phyloP scores from a whole-genome alignment of 1,140 invertebrate species.

The Hesperophylax magnus region DNA sequence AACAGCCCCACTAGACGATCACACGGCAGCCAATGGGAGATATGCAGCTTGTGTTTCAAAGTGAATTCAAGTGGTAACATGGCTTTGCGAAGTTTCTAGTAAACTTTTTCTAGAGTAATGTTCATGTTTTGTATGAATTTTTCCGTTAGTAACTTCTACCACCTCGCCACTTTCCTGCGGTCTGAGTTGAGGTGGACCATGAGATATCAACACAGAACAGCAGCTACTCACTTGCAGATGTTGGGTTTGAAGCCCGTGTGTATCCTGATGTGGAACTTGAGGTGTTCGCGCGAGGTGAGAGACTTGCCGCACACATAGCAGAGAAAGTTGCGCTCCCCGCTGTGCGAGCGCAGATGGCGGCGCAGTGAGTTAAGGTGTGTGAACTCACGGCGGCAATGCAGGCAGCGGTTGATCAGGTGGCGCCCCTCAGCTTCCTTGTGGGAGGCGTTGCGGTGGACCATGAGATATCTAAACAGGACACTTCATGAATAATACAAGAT shows the following conservation, averaged over 20 bases:
- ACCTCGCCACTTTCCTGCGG: too few relatives aligned
- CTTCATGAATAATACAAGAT: too few relatives aligned
- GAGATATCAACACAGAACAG: too few relatives aligned
- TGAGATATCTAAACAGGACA: constrained; percentile 59
- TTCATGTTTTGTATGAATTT: too few relatives aligned
- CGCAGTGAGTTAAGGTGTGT: constrained; percentile 71
- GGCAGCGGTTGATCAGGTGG: constrained; percentile 65
- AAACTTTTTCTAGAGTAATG: too few relatives aligned
- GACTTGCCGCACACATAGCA: constrained; percentile 86
- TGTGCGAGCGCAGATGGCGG: constrained; percentile 75
- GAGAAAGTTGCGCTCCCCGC: constrained; percentile 74
- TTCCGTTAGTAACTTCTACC: too few relatives aligned
- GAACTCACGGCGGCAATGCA: constrained; percentile 67
- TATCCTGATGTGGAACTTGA: constrained; percentile 80
- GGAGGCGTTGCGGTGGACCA: constrained; percentile 62
- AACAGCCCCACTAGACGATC: too few relatives aligned
- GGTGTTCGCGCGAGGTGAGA: constrained; percentile 78
- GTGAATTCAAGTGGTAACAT: too few relatives aligned
- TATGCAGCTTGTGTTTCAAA: too few relatives aligned
- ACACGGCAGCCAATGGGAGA: too few relatives aligned
- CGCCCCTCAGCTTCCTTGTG: constrained; percentile 64
- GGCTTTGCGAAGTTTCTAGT: too few relatives aligned
- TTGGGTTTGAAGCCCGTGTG: constrained; percentile 83
- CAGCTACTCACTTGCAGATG: constrained; percentile 70
- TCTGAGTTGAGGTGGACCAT: too few relatives aligned